Base-by-base conservation (phyloP, 2,113 vertebrate species). In the Physeter macrocephalus region DNA sequence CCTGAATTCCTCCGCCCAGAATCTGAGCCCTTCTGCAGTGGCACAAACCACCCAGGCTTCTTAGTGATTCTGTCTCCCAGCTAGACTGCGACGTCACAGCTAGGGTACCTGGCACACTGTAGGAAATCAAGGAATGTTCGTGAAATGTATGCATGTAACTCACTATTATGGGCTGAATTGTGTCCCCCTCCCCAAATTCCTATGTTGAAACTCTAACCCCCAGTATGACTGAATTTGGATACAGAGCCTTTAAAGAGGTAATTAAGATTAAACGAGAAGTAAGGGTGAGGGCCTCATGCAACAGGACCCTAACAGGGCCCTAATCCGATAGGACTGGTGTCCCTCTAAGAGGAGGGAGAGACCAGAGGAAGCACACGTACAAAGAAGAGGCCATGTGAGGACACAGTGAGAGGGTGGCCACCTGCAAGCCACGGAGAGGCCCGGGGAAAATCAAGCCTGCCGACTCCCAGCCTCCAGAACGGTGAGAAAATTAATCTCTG, bases 1-100 rank as follows among this genome's bases (percentile, higher is more conserved):
- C 46, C 41, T 23, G 12, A 36, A 61, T 34, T 1, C 34, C 43
- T 31, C 46, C 2, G 14, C 72, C 1, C 2, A 1, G 20, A 54
- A 27, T 10, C 57, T 18, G 49, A 75, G 69, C 18, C 18, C 18
- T 27, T 59, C 36, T 6, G 5, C 2, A 0, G 2, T 2, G 46
- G 88, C 36, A 12, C 2, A 1, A 31, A 74, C 31, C 46, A 39
- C 1, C 1, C 6, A 34, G 4, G 15, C 36, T 69, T 18, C 20
- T 29, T 17, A 6, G 41, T 27, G 34, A 41, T 41, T 85, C 84
- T 62, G 11, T 31, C 29, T 61, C 10, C 61, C 27, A 31, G 54
- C 54, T 21, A 57, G 54, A 8, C 15, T 64, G 17, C 36, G 17
- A 20, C 31, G 62, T 15, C n/a, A 54, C 57, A 39, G 9, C 6